Evolutionary conservation across 2,113 vertebrate genomes (phyloP), one percentile per base, ranked within the genome.

Genomic region (Boulengeromyrus knoepffleri): DNA sequence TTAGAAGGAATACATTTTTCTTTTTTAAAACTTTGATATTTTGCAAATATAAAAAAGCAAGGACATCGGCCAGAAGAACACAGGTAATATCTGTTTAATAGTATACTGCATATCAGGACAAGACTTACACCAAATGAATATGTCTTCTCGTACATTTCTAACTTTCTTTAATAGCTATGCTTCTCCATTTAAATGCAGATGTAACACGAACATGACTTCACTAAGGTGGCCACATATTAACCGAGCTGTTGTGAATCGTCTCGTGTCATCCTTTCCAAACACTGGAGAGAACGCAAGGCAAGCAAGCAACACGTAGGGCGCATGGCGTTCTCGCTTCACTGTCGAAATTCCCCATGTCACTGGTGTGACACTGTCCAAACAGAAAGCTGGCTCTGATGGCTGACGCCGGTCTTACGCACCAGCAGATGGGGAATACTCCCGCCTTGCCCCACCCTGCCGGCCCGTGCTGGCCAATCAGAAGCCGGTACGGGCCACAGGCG

Each of bases 391-490:
- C 89, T 89, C 70, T 89, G 91, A 91, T 4, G n/a, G 9, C 83
- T 88, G 91, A 91, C 10, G n/a, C 9, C 88, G 90, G 87, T 91
- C 92, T 91, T 90, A 90, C 89, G 70, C 90, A 87, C 83, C 89
- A 91, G 86, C 91, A 92, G 89, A 92, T 92, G 91, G 90, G 52
- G 80, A 89, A 91, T 53, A 90, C 86, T 84, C 89, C 46, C 86
- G 89, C 91, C 66, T 84, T 89, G 89, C 19, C 50, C 88, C 88
- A 88, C 85, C 90, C 83, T 91, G 92, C 90, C 89, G 47, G 91
- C 90, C 90, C 86, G 84, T 93, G 94, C 92, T 93, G 93, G 92
- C 93, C 85, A 91, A 94, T 94, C 92, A 92, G 93, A 94, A 93
- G 91, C 92, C 93, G 90, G 90, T 89, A 13, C 90, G 92, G 94